phyloP scores from a whole-genome alignment of 2,888 invertebrate species.

The Drosophila eohydei region DNA sequence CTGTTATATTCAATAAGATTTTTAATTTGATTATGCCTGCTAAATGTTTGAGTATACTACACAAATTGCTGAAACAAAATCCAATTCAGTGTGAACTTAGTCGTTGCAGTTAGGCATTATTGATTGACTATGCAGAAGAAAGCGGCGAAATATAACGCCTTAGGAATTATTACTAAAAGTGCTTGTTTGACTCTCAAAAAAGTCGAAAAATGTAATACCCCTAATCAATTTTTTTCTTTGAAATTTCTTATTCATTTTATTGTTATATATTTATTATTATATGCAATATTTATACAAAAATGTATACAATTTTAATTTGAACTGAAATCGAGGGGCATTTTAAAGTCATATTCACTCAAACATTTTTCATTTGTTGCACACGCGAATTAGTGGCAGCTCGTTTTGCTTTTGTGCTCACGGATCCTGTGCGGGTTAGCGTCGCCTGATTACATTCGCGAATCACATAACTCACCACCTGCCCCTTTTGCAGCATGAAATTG shows the following conservation, averaged over 20 bases:
- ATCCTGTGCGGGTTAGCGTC: conserved; percentile 14
- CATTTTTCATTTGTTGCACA: neutral
- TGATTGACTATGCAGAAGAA: no score
- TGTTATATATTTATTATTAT: no score
- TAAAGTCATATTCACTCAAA: neutral
- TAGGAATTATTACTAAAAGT: no score
- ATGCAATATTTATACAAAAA: neutral
- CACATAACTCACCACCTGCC: conserved; percentile 6
- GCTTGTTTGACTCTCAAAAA: no score
- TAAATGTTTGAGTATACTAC: neutral
- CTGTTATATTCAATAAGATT: neutral
- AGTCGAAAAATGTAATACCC: no score
- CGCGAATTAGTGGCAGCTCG: conserved; percentile 2
- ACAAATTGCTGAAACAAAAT: neutral
- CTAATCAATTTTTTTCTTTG: no score
- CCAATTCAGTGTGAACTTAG: no score
- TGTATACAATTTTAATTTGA: neutral
- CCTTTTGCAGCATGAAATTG: conserved; percentile 22
- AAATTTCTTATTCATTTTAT: no score
- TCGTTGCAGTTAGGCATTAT: no score
- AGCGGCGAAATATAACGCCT: no score
- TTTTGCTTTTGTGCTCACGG: neutral
- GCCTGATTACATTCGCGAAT: conserved; percentile 42
- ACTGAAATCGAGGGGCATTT: neutral
- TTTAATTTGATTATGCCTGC: neutral